Evolutionary conservation across 2,113 vertebrate species (phyloP), one percentile per base, ranked within the genome.

Genomic region (Cathartes aura): DNA sequence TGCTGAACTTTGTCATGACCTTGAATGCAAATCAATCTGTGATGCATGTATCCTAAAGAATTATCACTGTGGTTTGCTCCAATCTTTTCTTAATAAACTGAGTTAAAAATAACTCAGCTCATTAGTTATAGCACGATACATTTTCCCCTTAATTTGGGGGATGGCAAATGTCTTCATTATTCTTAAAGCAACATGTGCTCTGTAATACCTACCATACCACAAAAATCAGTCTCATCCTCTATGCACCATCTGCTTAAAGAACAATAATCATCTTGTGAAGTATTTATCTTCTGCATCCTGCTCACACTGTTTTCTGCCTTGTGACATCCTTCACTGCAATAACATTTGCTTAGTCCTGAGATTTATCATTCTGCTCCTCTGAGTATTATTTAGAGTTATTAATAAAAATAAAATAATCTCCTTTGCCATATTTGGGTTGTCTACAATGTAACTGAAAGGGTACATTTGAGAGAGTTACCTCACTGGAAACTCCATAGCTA

Each of bases 71-170:
- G 58, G 74, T 67, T 96, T 97, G 14, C 30, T 84, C 53, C 71
- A 94, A 88, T 91, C 71, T 94, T 97, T 96, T 92, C 53, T 95
- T 90, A 89, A 96, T 95, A 94, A 94, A 87, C 64, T 16, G 40
- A 93, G 81, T 87, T 91, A 94, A 97, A 97, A 97, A 97, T 95
- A 97, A 88, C 60, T 90, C 71, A 11, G 82, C 42, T 96, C 75
- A 68, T 97, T 97, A 96, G 58, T 96, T 97, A 96, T 7, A 60
- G 62, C 45, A 73, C 3, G 2, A 78, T 68, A n/a, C 14, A 38
- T 87, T 93, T 94, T 89, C 50, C 47, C 47, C 22, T 74, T 94
- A 74, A 94, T 92, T 95, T 94, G 34, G 38, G 72, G 30, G 15
- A 82, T 94, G 73, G 82, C 11, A 90, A 83, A 76, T 60, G n/a